phyloP scores from a whole-genome alignment of 2,113 vertebrate species.

The Macquaria ambigua region DNA sequence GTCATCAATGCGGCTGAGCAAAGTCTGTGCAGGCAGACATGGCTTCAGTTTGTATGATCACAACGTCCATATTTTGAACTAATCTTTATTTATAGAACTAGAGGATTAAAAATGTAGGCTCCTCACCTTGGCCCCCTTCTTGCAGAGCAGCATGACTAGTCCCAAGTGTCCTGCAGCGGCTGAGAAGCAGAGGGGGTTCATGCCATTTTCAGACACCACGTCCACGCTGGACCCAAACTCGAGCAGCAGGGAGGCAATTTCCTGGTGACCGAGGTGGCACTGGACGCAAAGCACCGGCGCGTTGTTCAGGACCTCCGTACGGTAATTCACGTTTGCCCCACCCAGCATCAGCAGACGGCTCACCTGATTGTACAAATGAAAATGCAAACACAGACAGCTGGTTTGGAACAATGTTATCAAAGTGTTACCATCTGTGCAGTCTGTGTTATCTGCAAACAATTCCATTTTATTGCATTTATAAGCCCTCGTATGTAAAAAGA shows the following conservation, averaged over 20 bases:
- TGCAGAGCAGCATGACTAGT: conserved; percentile 90
- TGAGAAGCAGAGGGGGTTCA: conserved; percentile 92
- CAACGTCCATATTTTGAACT: neutral
- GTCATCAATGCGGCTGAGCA: neutral
- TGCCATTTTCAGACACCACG: conserved; percentile 90
- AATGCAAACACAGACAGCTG: conserved; percentile 19
- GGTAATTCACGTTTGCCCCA: conserved; percentile 96
- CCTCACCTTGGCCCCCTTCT: conserved; percentile 91
- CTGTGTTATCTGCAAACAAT: conserved; percentile 4
- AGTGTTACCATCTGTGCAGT: conserved; percentile 1
- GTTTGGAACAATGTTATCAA: conserved; percentile 20
- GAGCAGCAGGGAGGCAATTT: conserved; percentile 90
- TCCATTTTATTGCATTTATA: neutral
- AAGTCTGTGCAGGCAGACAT: neutral
- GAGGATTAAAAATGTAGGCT: conserved; percentile 3
- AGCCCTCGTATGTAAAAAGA: neutral
- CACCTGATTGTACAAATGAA: conserved; percentile 84
- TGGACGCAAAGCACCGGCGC: conserved; percentile 95
- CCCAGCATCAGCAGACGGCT: conserved; percentile 96
- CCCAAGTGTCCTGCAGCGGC: conserved; percentile 92
- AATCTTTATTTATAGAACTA: neutral
- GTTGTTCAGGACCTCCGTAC: conserved; percentile 95
- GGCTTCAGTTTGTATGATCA: neutral
- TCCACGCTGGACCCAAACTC: conserved; percentile 93
- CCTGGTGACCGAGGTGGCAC: conserved; percentile 95